Evolutionary conservation across 1,140 invertebrate genomes (phyloP), one percentile per base, ranked within the genome.

Genomic region (Whitmania pigra): DNA sequence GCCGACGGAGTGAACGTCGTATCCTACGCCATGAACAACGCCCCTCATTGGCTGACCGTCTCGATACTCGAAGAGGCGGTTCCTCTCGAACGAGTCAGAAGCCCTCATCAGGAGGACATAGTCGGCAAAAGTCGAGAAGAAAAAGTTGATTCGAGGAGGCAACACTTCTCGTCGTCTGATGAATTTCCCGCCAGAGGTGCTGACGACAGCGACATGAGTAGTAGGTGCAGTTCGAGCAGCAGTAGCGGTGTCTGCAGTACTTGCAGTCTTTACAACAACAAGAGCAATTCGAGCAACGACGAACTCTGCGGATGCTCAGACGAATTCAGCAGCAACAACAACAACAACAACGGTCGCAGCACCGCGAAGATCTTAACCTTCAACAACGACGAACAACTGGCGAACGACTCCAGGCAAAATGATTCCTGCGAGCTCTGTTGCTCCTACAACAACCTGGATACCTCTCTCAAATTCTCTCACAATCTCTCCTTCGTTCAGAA

Each of bases 1-100:
- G 17, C 69, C 13, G 49, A 70, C 22, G 69, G 69, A 22, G 31
- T 70, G 53, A 70, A 53, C 53, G 69, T 54, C n/a, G 53, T 70
- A 4, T 70, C 69, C 53, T 36, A 49, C 43, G 18, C 31, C 43
- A 20, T 70, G 43, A 49, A 53, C 11, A 36, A 49, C 31, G 69
- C 31, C 6, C 49, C 49, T 25, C 31, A 49, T 22, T 25, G 3
- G 20, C 15, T 70, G 31, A 25, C 49, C 5, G 69, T n/a, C n/a
- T 18, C 49, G 4, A 53, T 70, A n/a, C 53, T 70, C 43, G 69
- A 70, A 17, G 22, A 49, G 13, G 40, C 43, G 43, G 13, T 18
- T 6, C 36, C 40, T 27, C 69, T 70, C 69, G 43, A 27, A 2
- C 20, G 20, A 18, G 69, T 25, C 49, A 17, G 11, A n/a, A 18